Evolutionary conservation across 1,140 invertebrate genomes (phyloP).

Genomic region (Acarapis woodi): DNA sequence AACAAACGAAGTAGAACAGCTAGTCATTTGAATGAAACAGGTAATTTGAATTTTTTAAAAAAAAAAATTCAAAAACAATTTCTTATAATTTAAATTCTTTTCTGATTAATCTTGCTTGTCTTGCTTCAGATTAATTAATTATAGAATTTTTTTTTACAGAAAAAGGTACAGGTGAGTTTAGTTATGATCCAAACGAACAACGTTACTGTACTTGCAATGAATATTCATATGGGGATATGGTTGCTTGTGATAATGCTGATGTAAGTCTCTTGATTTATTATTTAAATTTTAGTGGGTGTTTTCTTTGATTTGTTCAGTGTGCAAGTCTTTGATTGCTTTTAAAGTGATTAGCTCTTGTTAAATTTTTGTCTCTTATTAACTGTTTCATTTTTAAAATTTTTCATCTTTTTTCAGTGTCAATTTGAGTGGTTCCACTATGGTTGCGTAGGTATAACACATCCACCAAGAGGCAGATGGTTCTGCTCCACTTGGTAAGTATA

Average conservation of each 20-base stretch:
- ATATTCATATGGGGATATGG: slow-evolving; percentile 95
- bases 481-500: slow-evolving; percentile 93
- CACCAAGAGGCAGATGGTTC: slow-evolving; percentile 94
- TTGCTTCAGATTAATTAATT: slow-evolving; percentile 19
- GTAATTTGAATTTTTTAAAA: neutral
- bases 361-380: slow-evolving; percentile 3
- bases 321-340: slow-evolving; percentile 4
- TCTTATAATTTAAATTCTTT: neutral
- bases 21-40: slow-evolving; percentile 5
- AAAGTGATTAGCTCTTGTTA: slow-evolving; percentile 3
- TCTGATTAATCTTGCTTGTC: neutral
- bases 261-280: slow-evolving; percentile 24
- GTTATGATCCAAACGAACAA: slow-evolving; percentile 33
- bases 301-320: slow-evolving; percentile 13
- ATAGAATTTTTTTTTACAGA: slow-evolving; percentile 17
- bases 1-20: neutral
- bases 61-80: neutral
- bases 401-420: slow-evolving; percentile 38
- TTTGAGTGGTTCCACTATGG: slow-evolving; percentile 97
- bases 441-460: slow-evolving; percentile 77
- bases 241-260: slow-evolving; percentile 89
- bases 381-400: slow-evolving; percentile 1
- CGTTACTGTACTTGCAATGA: slow-evolving; percentile 92
- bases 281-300: slow-evolving; percentile 4
- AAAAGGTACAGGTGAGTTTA: slow-evolving; percentile 22